phyloP scores from a whole-genome alignment of 30 jellyfish, hydroid and myxozoan genomes.

The Hydractinia symbiolongicarpus region DNA sequence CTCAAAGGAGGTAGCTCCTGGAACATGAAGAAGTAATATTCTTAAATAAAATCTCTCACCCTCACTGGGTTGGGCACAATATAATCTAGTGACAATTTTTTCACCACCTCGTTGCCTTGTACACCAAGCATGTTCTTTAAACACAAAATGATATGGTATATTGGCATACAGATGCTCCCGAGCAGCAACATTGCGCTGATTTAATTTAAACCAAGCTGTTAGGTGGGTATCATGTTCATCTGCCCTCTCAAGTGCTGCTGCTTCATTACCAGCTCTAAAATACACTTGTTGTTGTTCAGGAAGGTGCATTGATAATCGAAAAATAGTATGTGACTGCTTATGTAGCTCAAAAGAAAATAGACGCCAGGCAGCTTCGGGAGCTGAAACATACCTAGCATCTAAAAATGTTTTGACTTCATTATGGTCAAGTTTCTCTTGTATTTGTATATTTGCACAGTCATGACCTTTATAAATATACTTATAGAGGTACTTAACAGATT shows the following conservation, averaged over 20 bases:
- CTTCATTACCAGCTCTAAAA: conserved; percentile 28
- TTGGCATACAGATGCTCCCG: conserved; percentile 29
- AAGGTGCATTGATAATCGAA: neutral
- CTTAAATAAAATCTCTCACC: conserved; percentile 37
- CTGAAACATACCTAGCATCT: conserved; percentile 37
- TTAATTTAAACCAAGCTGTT: conserved; percentile 44
- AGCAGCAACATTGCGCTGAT: conserved; percentile 33
- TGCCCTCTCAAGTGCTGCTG: conserved; percentile 21
- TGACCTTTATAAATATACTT: conserved; percentile 60
- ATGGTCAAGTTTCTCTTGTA: conserved; percentile 40
- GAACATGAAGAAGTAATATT: neutral
- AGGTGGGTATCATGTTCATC: conserved; percentile 16
- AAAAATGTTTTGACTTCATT: conserved; percentile 41
- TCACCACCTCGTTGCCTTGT: conserved; percentile 42
- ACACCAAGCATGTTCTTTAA: conserved; percentile 15
- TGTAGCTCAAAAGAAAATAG: conserved; percentile 17
- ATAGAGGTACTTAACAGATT: conserved; percentile 40
- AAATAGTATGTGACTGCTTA: neutral
- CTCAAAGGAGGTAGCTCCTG: conserved; percentile 68
- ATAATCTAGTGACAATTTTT: conserved; percentile 32
- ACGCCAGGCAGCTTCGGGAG: conserved; percentile 50
- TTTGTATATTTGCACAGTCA: conserved; percentile 48
- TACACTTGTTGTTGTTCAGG: neutral
- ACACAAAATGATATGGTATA: conserved; percentile 31
- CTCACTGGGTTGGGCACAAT: conserved; percentile 38